Percentiles rank a stretch among this genome's conserved stretches.
These are phyloP conservation scores for Stenodema calcarata DNA, from an alignment of 2,888 invertebrate genomes.

Conservation along the genomic window DNA sequence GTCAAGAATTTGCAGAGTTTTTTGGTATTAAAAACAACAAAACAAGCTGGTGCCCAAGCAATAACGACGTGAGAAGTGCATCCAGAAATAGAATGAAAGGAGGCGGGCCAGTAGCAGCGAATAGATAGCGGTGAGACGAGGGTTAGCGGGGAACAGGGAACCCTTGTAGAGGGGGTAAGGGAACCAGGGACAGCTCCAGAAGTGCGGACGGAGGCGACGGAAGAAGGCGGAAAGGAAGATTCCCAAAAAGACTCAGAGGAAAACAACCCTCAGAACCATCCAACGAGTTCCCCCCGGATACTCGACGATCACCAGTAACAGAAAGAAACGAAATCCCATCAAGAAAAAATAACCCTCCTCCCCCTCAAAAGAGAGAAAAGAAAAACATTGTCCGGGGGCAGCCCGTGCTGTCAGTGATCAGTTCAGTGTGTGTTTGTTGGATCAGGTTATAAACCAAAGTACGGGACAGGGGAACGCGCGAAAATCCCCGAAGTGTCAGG, in stretches of 20 bases:
- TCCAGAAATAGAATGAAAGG: slow-evolving; percentile 32
- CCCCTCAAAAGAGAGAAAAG: no score
- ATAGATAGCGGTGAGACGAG: background rate
- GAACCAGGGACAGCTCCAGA: background rate
- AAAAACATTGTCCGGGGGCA: slow-evolving; percentile 35
- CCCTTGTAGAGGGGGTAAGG: slow-evolving; percentile 9
- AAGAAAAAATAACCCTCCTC: background rate
- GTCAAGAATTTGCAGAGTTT: no score
- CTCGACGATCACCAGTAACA: background rate
- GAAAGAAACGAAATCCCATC: background rate
- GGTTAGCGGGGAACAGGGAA: background rate
- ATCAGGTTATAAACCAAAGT: background rate
- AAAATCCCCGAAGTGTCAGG: background rate
- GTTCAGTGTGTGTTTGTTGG: slow-evolving; percentile 29
- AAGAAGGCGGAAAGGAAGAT: slow-evolving; percentile 29
- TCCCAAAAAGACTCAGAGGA: background rate
- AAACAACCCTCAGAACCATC: background rate
- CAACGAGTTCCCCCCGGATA: background rate
- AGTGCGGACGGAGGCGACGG: slow-evolving; percentile 47
- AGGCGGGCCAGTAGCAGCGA: background rate
- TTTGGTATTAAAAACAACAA: slow-evolving; percentile 24
- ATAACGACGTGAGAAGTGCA: slow-evolving; percentile 45
- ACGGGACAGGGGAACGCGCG: background rate
- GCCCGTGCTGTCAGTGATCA: slow-evolving; percentile 45
- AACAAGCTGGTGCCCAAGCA: background rate